A percentile compares a stretch with the other conserved stretches of the same genome.
Conservation (phyloP, 2,888 invertebrate genomes). For the Lithosia quadra region DNA sequence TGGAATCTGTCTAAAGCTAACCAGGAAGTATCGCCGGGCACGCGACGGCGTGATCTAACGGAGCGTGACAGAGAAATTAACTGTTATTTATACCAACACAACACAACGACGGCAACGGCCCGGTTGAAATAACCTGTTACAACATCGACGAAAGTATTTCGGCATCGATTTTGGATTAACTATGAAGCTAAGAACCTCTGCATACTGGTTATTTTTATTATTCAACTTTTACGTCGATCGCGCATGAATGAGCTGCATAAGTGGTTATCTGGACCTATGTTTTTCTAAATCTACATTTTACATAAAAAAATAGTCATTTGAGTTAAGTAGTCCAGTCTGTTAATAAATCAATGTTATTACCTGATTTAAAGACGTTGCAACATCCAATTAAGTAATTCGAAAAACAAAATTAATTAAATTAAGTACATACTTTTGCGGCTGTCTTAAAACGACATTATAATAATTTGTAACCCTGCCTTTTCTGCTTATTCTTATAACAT, state of each 20-base stretch:
- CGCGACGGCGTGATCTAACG: slow-evolving; percentile 78
- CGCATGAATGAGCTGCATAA: slow-evolving; percentile 4
- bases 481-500: no score
- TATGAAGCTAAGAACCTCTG: slow-evolving; percentile 17
- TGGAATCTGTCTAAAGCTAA: slow-evolving; percentile 63
- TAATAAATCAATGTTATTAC: background rate
- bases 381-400: background rate
- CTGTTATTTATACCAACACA: slow-evolving; percentile 79
- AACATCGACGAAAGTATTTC: slow-evolving; percentile 73
- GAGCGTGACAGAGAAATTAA: slow-evolving; percentile 85
- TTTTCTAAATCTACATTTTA: no score
- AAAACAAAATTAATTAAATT: background rate
- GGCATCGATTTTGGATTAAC: slow-evolving; percentile 61
- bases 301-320: background rate
- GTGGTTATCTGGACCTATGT: background rate
- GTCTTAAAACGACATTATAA: no score
- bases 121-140: slow-evolving; percentile 74
- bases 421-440: no score
- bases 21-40: slow-evolving; percentile 77
- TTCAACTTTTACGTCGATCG: background rate
- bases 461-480: no score
- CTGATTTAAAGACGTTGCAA: background rate
- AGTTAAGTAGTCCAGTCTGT: background rate
- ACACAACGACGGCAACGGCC: slow-evolving; percentile 60
- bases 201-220: slow-evolving; percentile 19